phyloP scores from a whole-genome alignment of 2,113 vertebrate genomes.

The Leucosticte australis region DNA sequence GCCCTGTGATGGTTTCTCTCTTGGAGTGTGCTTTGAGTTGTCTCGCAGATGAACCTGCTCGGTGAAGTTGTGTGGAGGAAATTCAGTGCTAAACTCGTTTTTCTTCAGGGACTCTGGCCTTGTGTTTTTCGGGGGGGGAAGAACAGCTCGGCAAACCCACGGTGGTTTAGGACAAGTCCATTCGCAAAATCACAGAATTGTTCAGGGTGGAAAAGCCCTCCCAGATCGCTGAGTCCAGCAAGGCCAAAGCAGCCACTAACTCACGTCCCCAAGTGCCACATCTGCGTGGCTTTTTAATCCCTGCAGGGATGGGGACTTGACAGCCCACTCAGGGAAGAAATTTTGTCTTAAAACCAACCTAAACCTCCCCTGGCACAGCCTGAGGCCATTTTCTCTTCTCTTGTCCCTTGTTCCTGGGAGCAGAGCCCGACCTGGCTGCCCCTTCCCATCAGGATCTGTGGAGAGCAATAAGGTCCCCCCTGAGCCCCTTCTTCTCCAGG shows the following conservation, averaged over 20 bases:
- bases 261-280: background rate
- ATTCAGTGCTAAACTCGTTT: rapidly evolving
- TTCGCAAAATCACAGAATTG: background rate
- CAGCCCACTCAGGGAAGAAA: background rate
- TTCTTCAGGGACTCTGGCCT: background rate
- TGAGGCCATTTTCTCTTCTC: background rate
- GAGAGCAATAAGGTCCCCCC: background rate
- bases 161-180: background rate
- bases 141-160: rapidly evolving
- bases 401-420: background rate
- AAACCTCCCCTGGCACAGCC: background rate
- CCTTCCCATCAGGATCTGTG: background rate
- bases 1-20: rapidly evolving
- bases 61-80: rapidly evolving
- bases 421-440: background rate
- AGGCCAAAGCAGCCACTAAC: background rate
- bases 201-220: background rate
- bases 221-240: background rate
- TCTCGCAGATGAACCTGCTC: rapidly evolving
- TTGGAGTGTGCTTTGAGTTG: rapidly evolving
- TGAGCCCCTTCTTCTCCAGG: background rate
- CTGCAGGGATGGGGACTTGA: background rate
- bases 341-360: background rate
- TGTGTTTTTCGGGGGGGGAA: rapidly evolving
- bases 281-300: rapidly evolving